Percentiles rank a stretch among this genome's conserved stretches.
Conservation (phyloP, 2,797 vertebrate genomes). For the Taenioides sp. region DNA sequence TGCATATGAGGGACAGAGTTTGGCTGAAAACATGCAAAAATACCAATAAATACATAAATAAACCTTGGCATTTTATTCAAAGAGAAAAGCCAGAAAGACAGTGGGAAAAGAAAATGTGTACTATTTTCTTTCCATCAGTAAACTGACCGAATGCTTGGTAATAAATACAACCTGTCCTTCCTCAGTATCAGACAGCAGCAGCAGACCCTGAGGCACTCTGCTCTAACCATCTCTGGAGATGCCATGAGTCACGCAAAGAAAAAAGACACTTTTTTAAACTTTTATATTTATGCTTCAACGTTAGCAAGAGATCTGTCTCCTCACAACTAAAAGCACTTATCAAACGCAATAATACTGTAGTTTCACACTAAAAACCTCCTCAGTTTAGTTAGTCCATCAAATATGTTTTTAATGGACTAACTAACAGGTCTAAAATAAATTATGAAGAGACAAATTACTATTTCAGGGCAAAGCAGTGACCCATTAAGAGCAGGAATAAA, state of each 20-base stretch:
- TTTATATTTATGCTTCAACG: conserved; percentile 44
- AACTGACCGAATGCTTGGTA: neutral
- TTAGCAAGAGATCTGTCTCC: conserved; percentile 29
- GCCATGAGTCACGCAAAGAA: conserved; percentile 45
- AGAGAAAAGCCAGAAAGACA: neutral
- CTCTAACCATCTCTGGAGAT: conserved; percentile 31
- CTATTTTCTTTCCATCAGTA: neutral
- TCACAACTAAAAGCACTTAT: conserved; percentile 33
- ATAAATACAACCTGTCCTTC: neutral
- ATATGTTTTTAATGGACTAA: neutral
- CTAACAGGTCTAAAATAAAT: neutral
- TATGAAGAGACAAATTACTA: neutral
- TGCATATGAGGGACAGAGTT: too few relatives aligned
- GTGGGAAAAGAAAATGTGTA: neutral
- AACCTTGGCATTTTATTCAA: neutral
- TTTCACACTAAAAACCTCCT: neutral
- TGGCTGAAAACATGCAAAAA: neutral
- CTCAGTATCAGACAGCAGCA: conserved; percentile 16
- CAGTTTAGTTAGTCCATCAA: neutral
- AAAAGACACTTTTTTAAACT: conserved; percentile 32
- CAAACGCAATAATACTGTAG: conserved; percentile 18
- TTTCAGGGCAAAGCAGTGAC: neutral
- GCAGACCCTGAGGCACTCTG: conserved; percentile 16
- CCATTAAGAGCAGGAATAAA: neutral
- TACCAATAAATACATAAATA: neutral